Evolutionary conservation across 2,888 invertebrate genomes (phyloP).

Genomic region (Megaustenia siamemsis): DNA sequence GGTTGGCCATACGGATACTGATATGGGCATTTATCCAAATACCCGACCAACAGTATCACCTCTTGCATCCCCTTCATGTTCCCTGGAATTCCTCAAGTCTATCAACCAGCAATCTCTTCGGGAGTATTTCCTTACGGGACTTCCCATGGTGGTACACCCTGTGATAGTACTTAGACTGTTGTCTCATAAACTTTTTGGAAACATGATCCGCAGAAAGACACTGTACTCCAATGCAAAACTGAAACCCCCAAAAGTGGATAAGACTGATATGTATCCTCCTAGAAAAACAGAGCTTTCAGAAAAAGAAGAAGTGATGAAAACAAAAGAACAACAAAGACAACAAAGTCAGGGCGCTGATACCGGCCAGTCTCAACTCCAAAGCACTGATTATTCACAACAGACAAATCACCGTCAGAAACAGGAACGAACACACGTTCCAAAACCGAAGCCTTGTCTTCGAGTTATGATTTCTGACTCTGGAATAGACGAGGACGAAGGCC

Average conservation of each 20-base stretch:
- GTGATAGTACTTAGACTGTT: slow-evolving; percentile 83
- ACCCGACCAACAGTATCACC: slow-evolving; percentile 61
- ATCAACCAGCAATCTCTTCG: slow-evolving; percentile 69
- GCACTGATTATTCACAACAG: neutral
- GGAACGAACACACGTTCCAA: slow-evolving; percentile 10
- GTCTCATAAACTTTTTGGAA: slow-evolving; percentile 83
- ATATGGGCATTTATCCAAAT: slow-evolving; percentile 23
- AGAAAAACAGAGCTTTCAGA: slow-evolving; percentile 54
- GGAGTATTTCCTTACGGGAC: slow-evolving; percentile 76
- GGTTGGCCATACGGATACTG: slow-evolving; percentile 57
- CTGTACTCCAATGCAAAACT: slow-evolving; percentile 64
- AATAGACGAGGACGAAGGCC: slow-evolving; percentile 50
- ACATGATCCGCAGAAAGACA: slow-evolving; percentile 81
- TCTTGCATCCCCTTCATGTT: slow-evolving; percentile 70
- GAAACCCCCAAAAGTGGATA: slow-evolving; percentile 67
- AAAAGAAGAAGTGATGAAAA: slow-evolving; percentile 7
- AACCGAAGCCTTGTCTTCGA: slow-evolving; percentile 41
- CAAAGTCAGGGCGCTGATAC: neutral
- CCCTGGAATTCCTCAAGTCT: slow-evolving; percentile 69
- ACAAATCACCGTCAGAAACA: slow-evolving; percentile 48
- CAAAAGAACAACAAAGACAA: slow-evolving; percentile 20
- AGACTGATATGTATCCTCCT: slow-evolving; percentile 71
- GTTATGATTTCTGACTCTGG: slow-evolving; percentile 52
- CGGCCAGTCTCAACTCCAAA: neutral
- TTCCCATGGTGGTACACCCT: slow-evolving; percentile 83